Evolutionary conservation across 2,888 invertebrate genomes (phyloP).

Genomic region (Drosophila borborema): DNA sequence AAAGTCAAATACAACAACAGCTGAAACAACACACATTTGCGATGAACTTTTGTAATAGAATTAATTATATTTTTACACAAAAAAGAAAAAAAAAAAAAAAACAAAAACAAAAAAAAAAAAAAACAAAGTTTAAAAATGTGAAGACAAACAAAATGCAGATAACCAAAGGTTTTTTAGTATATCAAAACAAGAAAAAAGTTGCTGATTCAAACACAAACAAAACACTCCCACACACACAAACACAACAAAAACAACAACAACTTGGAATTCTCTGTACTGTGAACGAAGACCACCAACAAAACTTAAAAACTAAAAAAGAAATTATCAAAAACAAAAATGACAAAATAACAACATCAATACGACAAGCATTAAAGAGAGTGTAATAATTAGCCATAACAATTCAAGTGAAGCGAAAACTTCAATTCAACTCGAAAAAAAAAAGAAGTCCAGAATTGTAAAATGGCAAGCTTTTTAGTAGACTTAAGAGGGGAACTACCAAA

Average conservation of each 20-base stretch:
- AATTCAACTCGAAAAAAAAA: slow-evolving; percentile 60
- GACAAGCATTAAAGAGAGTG: slow-evolving; percentile 63
- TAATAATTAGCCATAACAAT: slow-evolving; percentile 45
- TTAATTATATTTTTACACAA: slow-evolving; percentile 63
- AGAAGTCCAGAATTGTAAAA: slow-evolving; percentile 50
- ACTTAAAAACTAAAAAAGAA: slow-evolving; percentile 31
- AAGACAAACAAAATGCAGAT: slow-evolving; percentile 64
- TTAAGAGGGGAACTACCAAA: slow-evolving; percentile 60
- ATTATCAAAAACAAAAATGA: slow-evolving; percentile 18
- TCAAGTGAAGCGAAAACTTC: slow-evolving; percentile 42
- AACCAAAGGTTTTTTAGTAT: slow-evolving; percentile 78
- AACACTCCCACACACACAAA: slow-evolving; percentile 3
- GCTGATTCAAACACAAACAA: slow-evolving; percentile 57
- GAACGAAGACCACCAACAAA: slow-evolving; percentile 75
- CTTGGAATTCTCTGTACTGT: slow-evolving; percentile 77
- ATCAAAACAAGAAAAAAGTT: slow-evolving; percentile 57
- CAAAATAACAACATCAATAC: slow-evolving; percentile 40
- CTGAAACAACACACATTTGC: slow-evolving; percentile 50
- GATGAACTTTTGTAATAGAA: slow-evolving; percentile 59
- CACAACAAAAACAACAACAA: slow-evolving; percentile 55
- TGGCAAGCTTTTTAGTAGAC: slow-evolving; percentile 55
- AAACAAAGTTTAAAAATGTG: slow-evolving; percentile 46
- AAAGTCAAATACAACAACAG: slow-evolving; percentile 49
- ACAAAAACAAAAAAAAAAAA: slow-evolving; percentile 41
- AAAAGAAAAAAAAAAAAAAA: slow-evolving; percentile 38